These are phyloP conservation scores for Thecophora atra DNA, from an alignment of 2,888 invertebrate genomes.

Conservation along the genomic window DNA sequence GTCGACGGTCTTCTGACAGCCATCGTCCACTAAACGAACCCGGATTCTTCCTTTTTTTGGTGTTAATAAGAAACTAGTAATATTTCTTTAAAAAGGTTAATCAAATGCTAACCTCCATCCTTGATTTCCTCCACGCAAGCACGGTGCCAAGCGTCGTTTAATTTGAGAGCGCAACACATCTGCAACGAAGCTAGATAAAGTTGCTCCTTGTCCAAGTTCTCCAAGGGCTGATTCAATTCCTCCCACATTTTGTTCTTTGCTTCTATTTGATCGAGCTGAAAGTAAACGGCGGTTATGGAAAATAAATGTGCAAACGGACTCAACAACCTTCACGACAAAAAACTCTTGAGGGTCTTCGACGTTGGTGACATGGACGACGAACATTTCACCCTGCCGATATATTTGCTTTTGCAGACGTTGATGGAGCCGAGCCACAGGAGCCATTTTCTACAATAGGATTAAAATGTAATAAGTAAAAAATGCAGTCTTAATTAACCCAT, in stretches of 20 bases:
- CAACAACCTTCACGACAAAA: slow-evolving; percentile 72
- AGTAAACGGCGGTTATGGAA: neutral
- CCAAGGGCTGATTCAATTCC: slow-evolving; percentile 47
- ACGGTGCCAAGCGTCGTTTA: slow-evolving; percentile 56
- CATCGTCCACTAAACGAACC: slow-evolving; percentile 70
- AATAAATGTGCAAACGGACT: neutral
- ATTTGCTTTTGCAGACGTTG: slow-evolving; percentile 47
- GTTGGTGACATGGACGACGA: slow-evolving; percentile 69
- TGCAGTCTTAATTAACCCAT: neutral
- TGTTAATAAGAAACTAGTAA: too few relatives aligned
- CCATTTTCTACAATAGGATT: slow-evolving; percentile 42
- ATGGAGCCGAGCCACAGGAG: slow-evolving; percentile 46
- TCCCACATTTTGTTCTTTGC: slow-evolving; percentile 39
- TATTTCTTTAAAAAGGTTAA: too few relatives aligned
- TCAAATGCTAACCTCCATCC: slow-evolving; percentile 49
- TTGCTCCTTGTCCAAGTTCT: slow-evolving; percentile 44
- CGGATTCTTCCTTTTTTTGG: slow-evolving; percentile 41
- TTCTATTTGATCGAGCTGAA: slow-evolving; percentile 46
- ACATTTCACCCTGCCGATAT: slow-evolving; percentile 48
- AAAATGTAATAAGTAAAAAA: too few relatives aligned
- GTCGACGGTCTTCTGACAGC: slow-evolving; percentile 69
- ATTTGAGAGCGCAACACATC: slow-evolving; percentile 54
- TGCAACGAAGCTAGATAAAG: slow-evolving; percentile 56
- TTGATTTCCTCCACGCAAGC: slow-evolving; percentile 54
- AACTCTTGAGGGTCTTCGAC: slow-evolving; percentile 74